Percentiles rank a stretch among this genome's conserved stretches.
Conservation (phyloP, 2,888 invertebrate genomes). For the Apomyelois bistriatella region DNA sequence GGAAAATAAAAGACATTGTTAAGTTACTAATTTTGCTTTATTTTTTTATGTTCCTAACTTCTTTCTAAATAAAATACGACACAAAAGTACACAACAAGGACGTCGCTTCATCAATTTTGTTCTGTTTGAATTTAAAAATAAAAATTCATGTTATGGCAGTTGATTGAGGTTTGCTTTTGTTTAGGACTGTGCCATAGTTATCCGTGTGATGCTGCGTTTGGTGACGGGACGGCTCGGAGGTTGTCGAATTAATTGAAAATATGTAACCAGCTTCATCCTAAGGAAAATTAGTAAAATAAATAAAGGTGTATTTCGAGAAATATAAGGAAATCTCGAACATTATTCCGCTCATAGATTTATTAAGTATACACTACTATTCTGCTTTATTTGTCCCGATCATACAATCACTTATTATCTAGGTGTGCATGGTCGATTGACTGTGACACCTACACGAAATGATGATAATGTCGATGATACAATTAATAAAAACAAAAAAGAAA, state of each 20-base stretch:
- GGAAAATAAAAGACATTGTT: constrained; percentile 21
- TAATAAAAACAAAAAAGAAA: too few relatives aligned
- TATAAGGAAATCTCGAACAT: too few relatives aligned
- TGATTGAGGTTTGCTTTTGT: constrained; percentile 36
- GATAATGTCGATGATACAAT: too few relatives aligned
- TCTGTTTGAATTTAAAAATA: background rate
- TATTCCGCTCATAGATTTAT: too few relatives aligned
- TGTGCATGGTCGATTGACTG: too few relatives aligned
- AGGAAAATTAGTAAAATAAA: background rate
- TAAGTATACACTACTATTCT: too few relatives aligned
- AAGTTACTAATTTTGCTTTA: constrained; percentile 34
- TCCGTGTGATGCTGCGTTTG: constrained; percentile 1
- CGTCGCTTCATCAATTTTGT: background rate
- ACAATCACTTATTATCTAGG: too few relatives aligned
- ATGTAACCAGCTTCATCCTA: constrained; percentile 16
- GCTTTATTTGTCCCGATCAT: too few relatives aligned
- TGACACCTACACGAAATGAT: too few relatives aligned
- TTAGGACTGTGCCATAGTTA: constrained; percentile 47
- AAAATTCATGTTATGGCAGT: constrained; percentile 26
- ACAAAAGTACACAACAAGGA: background rate
- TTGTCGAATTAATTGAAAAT: background rate
- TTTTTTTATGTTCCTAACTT: constrained; percentile 31
- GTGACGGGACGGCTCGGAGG: background rate
- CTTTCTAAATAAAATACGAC: constrained; percentile 9
- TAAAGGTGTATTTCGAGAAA: background rate